Evolutionary conservation across 1,140 invertebrate species (phyloP), one percentile per base, ranked within the genome.

Genomic region (Amyelois transitella): DNA sequence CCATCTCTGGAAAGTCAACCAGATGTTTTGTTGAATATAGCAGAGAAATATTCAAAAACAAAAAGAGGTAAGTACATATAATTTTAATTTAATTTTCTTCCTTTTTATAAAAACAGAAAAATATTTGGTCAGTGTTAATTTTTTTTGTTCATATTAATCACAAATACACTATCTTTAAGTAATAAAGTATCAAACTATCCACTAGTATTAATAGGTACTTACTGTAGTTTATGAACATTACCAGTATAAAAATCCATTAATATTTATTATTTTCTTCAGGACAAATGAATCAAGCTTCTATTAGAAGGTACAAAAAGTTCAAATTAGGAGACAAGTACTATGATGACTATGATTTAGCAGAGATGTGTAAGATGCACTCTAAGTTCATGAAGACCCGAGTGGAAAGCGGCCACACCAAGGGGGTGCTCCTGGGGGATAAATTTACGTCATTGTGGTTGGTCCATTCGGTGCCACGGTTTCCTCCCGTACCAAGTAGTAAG

Each of bases 401-500:
- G 0, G 85, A 88, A 22, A 91, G 91, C 66, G 96, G 96, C 0
- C 96, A 97, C 66, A 92, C 95, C 0, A 98, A 98, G 89, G 96
- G 97, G 1, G 92, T 94, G 0, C 77, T 98, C 12, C 89, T 94
- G 6, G 92, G 92, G n/a, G 91, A 96, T 64, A 85, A 90, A 12
- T 79, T 89, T 5, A 89, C 90, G 22, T 96, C 96, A 2, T 92
- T 97, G 66, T 98, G 97, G 96, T 72, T 98, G 43, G 91, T 98
- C 14, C 97, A 98, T 80, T 98, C 96, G 51, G 94, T 97, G 8
- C 97, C 97, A 0, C 91, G 92, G 66, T 98, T 93, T 88, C 96
- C 95, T 7, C 90, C 91, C 0, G 50, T 90, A 18, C 91, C 91
- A 43, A 76, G 78, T 44, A 51, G 85, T 88, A 70, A 83, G 80